These are phyloP conservation scores for Pseudochromis fuscus DNA, from an alignment of 2,797 vertebrate genomes.

Conservation along the genomic window DNA sequence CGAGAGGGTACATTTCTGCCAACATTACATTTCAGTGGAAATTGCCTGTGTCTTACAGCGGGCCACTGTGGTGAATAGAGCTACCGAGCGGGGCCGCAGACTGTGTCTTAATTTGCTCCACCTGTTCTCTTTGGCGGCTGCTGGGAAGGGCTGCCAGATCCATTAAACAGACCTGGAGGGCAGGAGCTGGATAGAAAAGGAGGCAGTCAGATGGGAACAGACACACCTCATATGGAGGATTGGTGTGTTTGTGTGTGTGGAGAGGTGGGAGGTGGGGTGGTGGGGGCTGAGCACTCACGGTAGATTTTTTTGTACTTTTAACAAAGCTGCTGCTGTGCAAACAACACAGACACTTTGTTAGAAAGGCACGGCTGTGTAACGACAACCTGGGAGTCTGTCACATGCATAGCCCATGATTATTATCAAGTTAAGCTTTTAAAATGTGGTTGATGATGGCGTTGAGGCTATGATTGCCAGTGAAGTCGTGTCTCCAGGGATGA, in stretches of 20 bases:
- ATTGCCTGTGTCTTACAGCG: conserved; percentile 81
- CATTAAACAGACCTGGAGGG: conserved; percentile 90
- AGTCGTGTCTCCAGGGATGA: conserved; percentile 63
- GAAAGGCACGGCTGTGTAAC: conserved; percentile 2
- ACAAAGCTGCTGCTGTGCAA: conserved; percentile 54
- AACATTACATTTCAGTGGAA: conserved; percentile 81
- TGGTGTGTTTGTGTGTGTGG: conserved; percentile 60
- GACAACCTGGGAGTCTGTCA: conserved; percentile 39
- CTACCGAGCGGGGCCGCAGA: conserved; percentile 77
- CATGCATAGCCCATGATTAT: conserved; percentile 44
- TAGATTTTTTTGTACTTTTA: conserved; percentile 29
- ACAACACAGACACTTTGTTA: conserved; percentile 34
- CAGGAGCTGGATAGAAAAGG: conserved; percentile 82
- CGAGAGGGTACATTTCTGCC: conserved; percentile 72
- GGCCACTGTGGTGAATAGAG: conserved; percentile 80
- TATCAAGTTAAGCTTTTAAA: conserved; percentile 59
- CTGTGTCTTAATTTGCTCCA: conserved; percentile 87
- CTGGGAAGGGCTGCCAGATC: conserved; percentile 87
- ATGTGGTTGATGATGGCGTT: conserved; percentile 41
- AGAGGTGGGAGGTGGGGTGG: neutral
- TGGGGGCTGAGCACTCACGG: neutral
- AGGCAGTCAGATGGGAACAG: conserved; percentile 80
- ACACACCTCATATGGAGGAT: conserved; percentile 75
- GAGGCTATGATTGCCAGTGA: conserved; percentile 58
- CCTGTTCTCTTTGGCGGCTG: conserved; percentile 84